Percentiles rank a stretch among this genome's conserved stretches.
These are phyloP conservation scores for Netelia fuscicornis DNA, from an alignment of 2,888 invertebrate species.

Conservation along the genomic window DNA sequence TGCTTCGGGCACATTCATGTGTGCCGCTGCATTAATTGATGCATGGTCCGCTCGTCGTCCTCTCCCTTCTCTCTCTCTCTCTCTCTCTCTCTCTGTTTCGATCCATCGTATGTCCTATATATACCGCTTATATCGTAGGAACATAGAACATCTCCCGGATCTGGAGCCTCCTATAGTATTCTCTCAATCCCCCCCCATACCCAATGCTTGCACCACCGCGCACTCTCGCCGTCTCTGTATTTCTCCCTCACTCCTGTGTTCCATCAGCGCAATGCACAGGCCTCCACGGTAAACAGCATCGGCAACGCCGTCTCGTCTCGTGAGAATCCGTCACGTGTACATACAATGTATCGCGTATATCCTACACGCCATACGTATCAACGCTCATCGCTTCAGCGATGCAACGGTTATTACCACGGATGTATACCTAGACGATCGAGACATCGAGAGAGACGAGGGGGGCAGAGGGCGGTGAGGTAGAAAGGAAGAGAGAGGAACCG, in stretches of 20 bases:
- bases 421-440: constrained; percentile 15
- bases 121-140: constrained; percentile 26
- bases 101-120: constrained; percentile 23
- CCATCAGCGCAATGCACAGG: constrained; percentile 74
- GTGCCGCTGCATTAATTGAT: constrained; percentile 83
- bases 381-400: constrained; percentile 52
- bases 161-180: neutral
- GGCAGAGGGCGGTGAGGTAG: constrained; percentile 16
- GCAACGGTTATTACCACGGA: constrained; percentile 58
- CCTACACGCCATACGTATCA: constrained; percentile 28
- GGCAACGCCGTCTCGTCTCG: constrained; percentile 72
- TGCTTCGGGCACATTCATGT: constrained; percentile 80
- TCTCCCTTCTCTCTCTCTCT: constrained; percentile 22
- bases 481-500: neutral
- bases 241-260: constrained; percentile 50
- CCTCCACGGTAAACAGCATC: constrained; percentile 46
- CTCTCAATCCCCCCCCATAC: neutral
- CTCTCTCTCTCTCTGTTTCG: neutral
- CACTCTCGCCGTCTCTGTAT: neutral
- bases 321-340: constrained; percentile 82
- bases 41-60: constrained; percentile 72
- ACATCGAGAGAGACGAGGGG: constrained; percentile 29
- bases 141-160: constrained; percentile 48
- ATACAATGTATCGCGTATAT: constrained; percentile 43
- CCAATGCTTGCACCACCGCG: too few species aligned